phyloP scores from a whole-genome alignment of 2,888 invertebrate species.

The Lochmaea crataegi region DNA sequence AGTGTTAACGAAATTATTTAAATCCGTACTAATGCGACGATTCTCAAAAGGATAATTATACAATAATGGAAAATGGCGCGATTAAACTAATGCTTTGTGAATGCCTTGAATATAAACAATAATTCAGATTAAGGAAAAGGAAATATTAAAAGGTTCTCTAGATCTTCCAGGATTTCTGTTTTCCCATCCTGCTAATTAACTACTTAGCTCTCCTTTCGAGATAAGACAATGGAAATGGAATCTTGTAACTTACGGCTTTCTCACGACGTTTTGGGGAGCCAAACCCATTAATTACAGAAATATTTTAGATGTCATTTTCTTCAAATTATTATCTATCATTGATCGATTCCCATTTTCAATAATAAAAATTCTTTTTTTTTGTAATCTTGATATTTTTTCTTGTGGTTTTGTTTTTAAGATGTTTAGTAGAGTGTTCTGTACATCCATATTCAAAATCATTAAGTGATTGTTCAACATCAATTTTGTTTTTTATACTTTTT shows the following conservation, averaged over 20 bases:
- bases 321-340: conserved; percentile 39
- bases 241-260: conserved; percentile 51
- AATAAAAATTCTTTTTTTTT: too few relatives aligned
- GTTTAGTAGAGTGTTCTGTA: too few relatives aligned
- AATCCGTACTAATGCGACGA: conserved; percentile 27
- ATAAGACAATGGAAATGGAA: conserved; percentile 53
- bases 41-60: conserved; percentile 34
- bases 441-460: too few relatives aligned
- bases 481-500: too few relatives aligned
- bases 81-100: conserved; percentile 33
- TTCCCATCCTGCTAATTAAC: conserved; percentile 51
- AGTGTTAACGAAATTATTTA: conserved; percentile 28
- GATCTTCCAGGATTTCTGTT: conserved; percentile 42
- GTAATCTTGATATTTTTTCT: too few relatives aligned
- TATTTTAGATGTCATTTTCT: conserved; percentile 48
- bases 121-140: conserved; percentile 36
- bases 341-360: too few relatives aligned
- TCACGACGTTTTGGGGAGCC: conserved; percentile 46
- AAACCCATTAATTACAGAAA: conserved; percentile 49
- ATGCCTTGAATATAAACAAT: conserved; percentile 37
- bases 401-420: too few relatives aligned
- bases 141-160: conserved; percentile 36
- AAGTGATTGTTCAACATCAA: too few relatives aligned
- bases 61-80: conserved; percentile 35
- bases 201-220: conserved; percentile 50